phyloP scores from a whole-genome alignment of 2,888 invertebrate genomes.

The Ceramica pisi region DNA sequence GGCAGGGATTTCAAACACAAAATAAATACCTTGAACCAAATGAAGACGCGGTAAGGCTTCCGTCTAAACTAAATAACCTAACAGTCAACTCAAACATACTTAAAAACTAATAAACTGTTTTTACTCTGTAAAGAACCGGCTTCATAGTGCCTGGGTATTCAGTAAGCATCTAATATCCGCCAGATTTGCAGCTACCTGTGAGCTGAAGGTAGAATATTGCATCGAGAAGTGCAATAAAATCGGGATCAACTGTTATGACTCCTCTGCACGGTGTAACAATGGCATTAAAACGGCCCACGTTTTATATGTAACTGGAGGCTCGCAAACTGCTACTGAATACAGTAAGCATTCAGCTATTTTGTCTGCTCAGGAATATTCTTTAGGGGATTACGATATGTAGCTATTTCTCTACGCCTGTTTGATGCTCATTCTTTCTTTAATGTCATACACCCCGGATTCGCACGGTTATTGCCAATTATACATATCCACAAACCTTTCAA shows the following conservation, averaged over 20 bases:
- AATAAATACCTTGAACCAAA: neutral
- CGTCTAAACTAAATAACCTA: conserved; percentile 19
- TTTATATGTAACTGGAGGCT: conserved; percentile 72
- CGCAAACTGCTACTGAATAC: conserved; percentile 60
- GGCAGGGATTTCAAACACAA: neutral
- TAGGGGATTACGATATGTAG: conserved; percentile 16
- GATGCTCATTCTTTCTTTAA: neutral
- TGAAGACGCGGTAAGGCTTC: neutral
- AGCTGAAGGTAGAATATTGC: conserved; percentile 79
- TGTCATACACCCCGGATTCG: no score
- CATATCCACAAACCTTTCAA: no score
- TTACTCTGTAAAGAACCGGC: conserved; percentile 21
- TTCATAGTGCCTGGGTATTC: conserved; percentile 30
- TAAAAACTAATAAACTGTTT: conserved; percentile 49
- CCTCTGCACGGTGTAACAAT: conserved; percentile 84
- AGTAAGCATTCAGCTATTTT: conserved; percentile 46
- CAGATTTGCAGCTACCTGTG: conserved; percentile 68
- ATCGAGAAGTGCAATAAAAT: conserved; percentile 85
- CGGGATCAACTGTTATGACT: conserved; percentile 87
- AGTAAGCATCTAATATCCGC: conserved; percentile 55
- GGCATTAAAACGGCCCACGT: conserved; percentile 77
- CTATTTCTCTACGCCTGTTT: conserved; percentile 6
- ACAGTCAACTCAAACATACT: conserved; percentile 20
- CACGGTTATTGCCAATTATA: no score
- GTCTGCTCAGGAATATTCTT: conserved; percentile 12